Base-by-base conservation (phyloP, 2,888 invertebrate genomes). In the Euproctis similis region DNA sequence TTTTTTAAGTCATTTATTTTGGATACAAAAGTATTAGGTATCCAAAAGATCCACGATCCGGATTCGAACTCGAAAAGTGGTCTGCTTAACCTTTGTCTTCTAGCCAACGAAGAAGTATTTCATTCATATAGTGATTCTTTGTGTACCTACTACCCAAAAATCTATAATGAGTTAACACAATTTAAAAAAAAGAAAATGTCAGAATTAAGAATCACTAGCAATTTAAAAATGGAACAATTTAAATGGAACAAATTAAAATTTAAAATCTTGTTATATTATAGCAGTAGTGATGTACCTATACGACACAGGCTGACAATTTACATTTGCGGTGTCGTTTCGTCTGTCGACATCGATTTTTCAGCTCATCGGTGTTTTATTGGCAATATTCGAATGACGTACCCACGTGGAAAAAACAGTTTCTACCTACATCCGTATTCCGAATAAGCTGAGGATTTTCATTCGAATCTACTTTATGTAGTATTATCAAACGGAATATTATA, bases 331-430 rank as follows among this genome's bases (percentile, higher is more conserved):
- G 48, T 52, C 50, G 52, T 47, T 63, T 68, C 69, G 80, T 80
- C 82, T 82, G 82, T 75, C 80, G 71, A 72, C 75, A 82, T 84
- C 80, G 82, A 84, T 84, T 84, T 84, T 82, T 81, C 81, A 75
- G 74, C 69, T 80, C 82, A 81, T 49, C 74, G 81, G 67, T 57
- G 81, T 82, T 82, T 82, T 82, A 82, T 82, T 82, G 80, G 50
- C 76, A 75, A 78, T 81, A 76, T 78, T 73, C 66, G 71, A 69
- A 68, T 76, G 74, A 68, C 62, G 55, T 14, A 14, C n/a, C n/a
- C n/a, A n/a, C n/a, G n/a, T n/a, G n/a, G n/a, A n/a, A n/a, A n/a
- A n/a, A n/a, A n/a, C n/a, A n/a, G n/a, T n/a, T n/a, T n/a, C n/a
- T n/a, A n/a, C n/a, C 61, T 59, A 57, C 55, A 60, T 59, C 54